Evolutionary conservation across 2,888 invertebrate genomes (phyloP), one percentile per base, ranked within the genome.

Genomic region (Hymenopus coronatus): DNA sequence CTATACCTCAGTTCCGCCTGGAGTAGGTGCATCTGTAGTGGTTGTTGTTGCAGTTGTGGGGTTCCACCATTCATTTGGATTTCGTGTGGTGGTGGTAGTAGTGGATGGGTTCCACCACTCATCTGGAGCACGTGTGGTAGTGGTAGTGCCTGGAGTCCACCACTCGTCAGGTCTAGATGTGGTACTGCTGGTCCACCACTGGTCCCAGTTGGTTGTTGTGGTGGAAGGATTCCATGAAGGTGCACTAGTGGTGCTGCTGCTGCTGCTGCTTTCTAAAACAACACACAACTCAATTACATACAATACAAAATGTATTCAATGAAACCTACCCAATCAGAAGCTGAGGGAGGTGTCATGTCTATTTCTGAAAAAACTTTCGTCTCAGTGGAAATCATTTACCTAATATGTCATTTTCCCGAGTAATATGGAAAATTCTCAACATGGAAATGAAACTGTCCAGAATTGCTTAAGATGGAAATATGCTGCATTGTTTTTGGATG

Each of bases 61-160:
- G 9, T 85, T 86, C 90, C 90, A 91, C 90, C 90, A 91, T 33
- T 89, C 90, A 28, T 89, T 89, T 88, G 83, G 88, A 8, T 88
- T 40, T 82, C 90, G 88, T 46, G 90, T 90, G 30, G 90, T 83
- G 81, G 85, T 87, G 88, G 89, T 81, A 85, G 88, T 70, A 86
- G 46, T 54, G 88, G 90, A 92, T 92, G 30, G 88, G 0, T 91
- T 33, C 88, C 88, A 88, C 89, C 89, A 89, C 4, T 40, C 88
- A 25, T 83, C 87, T 82, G 87, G 87, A 28, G 20, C 25, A 33
- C n/a, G 82, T 20, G 89, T 84, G 14, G 87, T 70, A 33, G 85
- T 33, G 28, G 70, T 54, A 14, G n/a, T n/a, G n/a, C 82, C 54
- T 20, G 54, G 46, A 3, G 83, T 83, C 85, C 85, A 85, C 85